Conservation (phyloP, 1,140 invertebrate genomes). For the Rhagoletis pomonella region DNA sequence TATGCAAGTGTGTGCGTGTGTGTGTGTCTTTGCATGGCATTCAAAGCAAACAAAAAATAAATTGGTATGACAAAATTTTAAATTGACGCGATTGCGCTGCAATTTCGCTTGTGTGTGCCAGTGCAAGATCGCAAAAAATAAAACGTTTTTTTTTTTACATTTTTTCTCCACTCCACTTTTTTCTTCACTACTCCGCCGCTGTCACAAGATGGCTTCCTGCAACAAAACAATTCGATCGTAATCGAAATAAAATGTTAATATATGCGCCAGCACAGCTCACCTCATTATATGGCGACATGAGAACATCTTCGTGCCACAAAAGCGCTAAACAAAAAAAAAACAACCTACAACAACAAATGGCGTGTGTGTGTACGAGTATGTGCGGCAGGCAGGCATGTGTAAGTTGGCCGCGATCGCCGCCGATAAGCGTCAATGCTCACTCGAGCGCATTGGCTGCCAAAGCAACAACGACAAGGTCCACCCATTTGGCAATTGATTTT, state of each 20-base stretch:
- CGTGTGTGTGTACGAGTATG: background rate
- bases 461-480: constrained; percentile 44
- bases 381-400: too few species aligned
- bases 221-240: constrained; percentile 49
- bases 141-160: background rate
- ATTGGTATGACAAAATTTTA: constrained; percentile 47
- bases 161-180: background rate
- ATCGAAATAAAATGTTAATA: constrained; percentile 52
- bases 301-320: constrained; percentile 44
- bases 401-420: constrained; percentile 12
- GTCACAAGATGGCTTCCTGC: constrained; percentile 42
- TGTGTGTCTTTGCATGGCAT: background rate
- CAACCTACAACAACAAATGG: constrained; percentile 1
- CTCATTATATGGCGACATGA: constrained; percentile 50
- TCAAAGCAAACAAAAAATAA: constrained; percentile 37
- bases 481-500: constrained; percentile 33
- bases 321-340: constrained; percentile 6
- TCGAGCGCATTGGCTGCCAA: constrained; percentile 34
- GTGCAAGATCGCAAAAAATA: background rate
- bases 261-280: constrained; percentile 33
- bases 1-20: background rate
- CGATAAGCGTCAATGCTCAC: constrained; percentile 48
- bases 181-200: background rate
- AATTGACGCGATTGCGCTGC: constrained; percentile 19
- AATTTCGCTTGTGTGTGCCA: background rate